Evolutionary conservation across 2,888 invertebrate genomes (phyloP).

Genomic region (Alviniconcha strummeri): DNA sequence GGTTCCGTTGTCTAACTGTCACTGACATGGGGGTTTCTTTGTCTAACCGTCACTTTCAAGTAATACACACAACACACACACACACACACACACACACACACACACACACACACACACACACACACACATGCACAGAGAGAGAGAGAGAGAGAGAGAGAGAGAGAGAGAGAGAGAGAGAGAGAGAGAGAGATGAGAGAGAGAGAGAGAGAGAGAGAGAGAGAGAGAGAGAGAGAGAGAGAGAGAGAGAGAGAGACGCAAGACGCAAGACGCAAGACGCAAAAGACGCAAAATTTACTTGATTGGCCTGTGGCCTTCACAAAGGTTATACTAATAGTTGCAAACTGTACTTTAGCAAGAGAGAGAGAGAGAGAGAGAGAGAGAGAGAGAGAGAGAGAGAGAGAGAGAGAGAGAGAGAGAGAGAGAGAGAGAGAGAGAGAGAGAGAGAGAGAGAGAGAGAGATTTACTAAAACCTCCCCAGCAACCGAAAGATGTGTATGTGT

Average conservation of each 20-base stretch:
- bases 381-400: not conserved
- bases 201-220: too few species aligned
- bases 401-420: constrained; percentile 5
- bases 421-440: not conserved
- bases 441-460: not conserved
- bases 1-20: too few species aligned
- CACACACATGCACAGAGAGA: not conserved
- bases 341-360: too few species aligned
- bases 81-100: constrained; percentile 12
- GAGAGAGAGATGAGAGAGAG: too few species aligned
- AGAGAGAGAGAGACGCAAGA: too few species aligned
- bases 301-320: too few species aligned
- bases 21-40: too few species aligned
- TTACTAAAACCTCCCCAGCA: not conserved
- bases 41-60: too few species aligned
- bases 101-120: constrained; percentile 2
- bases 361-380: constrained; percentile 5
- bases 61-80: not conserved
- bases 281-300: too few species aligned
- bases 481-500: not conserved
- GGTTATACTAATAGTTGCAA: too few species aligned
- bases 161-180: not conserved
- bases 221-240: too few species aligned
- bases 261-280: too few species aligned
- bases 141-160: constrained; percentile 6